Percentiles rank a stretch among this genome's conserved stretches.
These are phyloP conservation scores for Sebastes variabilis DNA, from an alignment of 2,797 vertebrate genomes.

Conservation along the genomic window DNA sequence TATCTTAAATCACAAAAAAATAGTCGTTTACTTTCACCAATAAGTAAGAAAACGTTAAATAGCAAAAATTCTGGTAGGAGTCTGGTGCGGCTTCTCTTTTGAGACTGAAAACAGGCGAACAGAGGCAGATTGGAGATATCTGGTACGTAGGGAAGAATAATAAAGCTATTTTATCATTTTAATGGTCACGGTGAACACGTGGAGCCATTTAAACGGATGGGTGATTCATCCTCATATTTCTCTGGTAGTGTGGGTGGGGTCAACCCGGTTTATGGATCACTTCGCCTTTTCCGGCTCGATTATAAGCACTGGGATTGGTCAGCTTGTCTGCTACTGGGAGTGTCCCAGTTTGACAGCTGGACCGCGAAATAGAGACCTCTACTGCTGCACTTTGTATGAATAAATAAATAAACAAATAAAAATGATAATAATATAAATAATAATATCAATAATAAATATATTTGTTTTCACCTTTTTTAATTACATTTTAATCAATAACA, in stretches of 20 bases:
- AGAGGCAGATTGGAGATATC: not conserved
- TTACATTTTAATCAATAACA: no score
- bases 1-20: fast-evolving
- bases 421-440: no score
- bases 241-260: constrained; percentile 4
- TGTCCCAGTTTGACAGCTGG: constrained; percentile 32
- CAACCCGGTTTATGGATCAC: not conserved
- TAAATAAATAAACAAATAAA: no score
- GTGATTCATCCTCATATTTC: not conserved
- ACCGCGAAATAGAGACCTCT: constrained; percentile 12
- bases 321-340: not conserved
- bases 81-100: not conserved
- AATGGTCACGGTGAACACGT: not conserved
- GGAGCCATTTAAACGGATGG: not conserved
- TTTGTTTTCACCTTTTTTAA: no score
- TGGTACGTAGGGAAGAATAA: fast-evolving
- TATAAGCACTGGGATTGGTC: constrained; percentile 26
- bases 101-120: not conserved
- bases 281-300: constrained; percentile 4
- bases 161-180: fast-evolving
- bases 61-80: fast-evolving
- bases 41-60: not conserved
- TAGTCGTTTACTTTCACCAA: fast-evolving
- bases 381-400: not conserved
- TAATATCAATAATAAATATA: no score